Evolutionary conservation across 1,140 invertebrate genomes (phyloP), one percentile per base, ranked within the genome.

Genomic region (Yoshiicerus persimilis): DNA sequence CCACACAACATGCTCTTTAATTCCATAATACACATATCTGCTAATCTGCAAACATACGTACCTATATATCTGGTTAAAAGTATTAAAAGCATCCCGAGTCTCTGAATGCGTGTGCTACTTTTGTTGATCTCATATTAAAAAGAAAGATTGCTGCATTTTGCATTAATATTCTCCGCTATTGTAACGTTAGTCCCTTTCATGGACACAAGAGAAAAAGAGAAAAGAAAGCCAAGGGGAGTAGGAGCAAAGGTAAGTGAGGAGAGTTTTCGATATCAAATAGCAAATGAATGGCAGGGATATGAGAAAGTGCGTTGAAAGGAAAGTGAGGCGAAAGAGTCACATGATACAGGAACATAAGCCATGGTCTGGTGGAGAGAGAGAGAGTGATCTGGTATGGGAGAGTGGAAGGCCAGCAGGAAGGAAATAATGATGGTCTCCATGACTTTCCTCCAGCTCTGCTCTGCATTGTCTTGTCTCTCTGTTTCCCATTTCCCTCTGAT

Each of bases 381-480:
- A 30, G 25, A 80, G 8, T 16, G 0, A 70, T 36, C n/a, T 20
- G 23, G 34, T 0, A 36, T 9, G n/a, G 30, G 25, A 75, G n/a
- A 23, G 32, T 36, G 32, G 20, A 80, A 11, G 47, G 84, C 84
- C 84, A 86, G 56, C 47, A 86, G 84, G 41, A 86, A 86, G 47
- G 56, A 86, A 86, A 86, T 86, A 86, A 86, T 86, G 84, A 86
- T 62, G 27, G 25, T 30, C 66, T 70, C 27, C 56, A 32, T 27
- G 10, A 34, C 30, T 34, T 56, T 86, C 62, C 32, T 38, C n/a
- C 32, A 34, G 4, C 25, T 64, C 62, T 16, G 32, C 86, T 87
- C 70, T 62, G 32, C 32, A 38, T 38, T n/a, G n/a, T 32, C 80
- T 23, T 80, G 25, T 86, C 56, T 86, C 56, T 75, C 41, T 86